These are phyloP conservation scores for Orycteropus afer DNA, from an alignment of 2,113 vertebrate species.

Conservation along the genomic window DNA sequence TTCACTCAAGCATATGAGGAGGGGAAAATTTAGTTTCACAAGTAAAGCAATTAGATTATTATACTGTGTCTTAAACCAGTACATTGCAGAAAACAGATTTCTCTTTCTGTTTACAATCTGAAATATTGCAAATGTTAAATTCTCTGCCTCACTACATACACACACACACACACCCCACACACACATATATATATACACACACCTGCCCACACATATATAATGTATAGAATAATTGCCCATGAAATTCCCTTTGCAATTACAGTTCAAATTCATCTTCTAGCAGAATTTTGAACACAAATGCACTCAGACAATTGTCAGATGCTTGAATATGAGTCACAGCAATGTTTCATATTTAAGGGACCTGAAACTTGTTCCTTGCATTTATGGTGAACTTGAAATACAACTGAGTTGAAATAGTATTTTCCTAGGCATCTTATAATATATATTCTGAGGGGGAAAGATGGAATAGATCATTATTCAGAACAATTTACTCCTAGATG, in stretches of 20 bases:
- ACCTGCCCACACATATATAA: no score
- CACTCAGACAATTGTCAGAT: slow-evolving; percentile 28
- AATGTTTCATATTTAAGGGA: slow-evolving; percentile 4
- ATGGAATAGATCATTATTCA: slow-evolving; percentile 73
- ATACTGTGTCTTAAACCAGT: neutral
- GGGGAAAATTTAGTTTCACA: slow-evolving; percentile 48
- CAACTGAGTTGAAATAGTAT: slow-evolving; percentile 53
- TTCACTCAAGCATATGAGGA: neutral
- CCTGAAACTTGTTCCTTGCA: slow-evolving; percentile 19
- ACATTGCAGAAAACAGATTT: slow-evolving; percentile 23
- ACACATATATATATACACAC: neutral
- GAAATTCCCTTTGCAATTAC: neutral
- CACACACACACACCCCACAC: neutral
- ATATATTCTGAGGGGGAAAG: slow-evolving; percentile 52
- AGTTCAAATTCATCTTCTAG: neutral
- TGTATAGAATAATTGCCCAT: neutral
- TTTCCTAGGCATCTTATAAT: slow-evolving; percentile 65
- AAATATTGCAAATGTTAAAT: slow-evolving; percentile 35
- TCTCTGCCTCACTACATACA: neutral
- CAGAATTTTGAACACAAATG: neutral
- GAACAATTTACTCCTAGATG: slow-evolving; percentile 54
- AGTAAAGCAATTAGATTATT: slow-evolving; percentile 51
- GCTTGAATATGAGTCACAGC: neutral
- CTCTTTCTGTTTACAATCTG: slow-evolving; percentile 16
- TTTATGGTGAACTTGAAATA: slow-evolving; percentile 63